Evolutionary conservation across 1,140 invertebrate genomes (phyloP).

Genomic region (Archivesica marissinica): DNA sequence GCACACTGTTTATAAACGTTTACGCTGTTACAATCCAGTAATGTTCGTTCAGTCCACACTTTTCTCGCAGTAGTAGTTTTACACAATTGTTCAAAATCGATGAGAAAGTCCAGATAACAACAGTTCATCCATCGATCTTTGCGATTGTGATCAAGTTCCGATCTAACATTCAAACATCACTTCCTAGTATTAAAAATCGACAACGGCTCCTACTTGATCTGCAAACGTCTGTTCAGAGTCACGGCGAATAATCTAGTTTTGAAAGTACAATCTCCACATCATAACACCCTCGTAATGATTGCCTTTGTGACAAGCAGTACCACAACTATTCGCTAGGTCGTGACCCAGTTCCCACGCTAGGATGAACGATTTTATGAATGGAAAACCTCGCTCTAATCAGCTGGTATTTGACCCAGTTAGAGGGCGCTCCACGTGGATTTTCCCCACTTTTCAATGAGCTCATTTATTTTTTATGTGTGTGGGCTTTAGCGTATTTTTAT

Average conservation of each 20-base stretch:
- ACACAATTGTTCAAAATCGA: not conserved
- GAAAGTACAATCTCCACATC: slow-evolving; percentile 20
- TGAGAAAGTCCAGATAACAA: slow-evolving; percentile 13
- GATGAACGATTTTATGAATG: slow-evolving; percentile 50
- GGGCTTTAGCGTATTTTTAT: slow-evolving; percentile 38
- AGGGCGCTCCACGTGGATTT: slow-evolving; percentile 40
- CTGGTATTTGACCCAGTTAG: slow-evolving; percentile 39
- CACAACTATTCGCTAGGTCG: slow-evolving; percentile 33
- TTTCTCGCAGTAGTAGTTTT: not conserved
- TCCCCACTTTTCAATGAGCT: slow-evolving; percentile 41
- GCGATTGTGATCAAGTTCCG: not conserved
- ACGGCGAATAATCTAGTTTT: slow-evolving; percentile 9
- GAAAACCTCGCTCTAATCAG: slow-evolving; percentile 29
- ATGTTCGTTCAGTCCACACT: not conserved
- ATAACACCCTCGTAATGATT: not conserved
- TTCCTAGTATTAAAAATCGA: slow-evolving; percentile 15
- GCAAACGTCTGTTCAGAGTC: not conserved
- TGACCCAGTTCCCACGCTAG: slow-evolving; percentile 50
- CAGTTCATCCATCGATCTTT: slow-evolving; percentile 14
- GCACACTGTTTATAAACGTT: not conserved
- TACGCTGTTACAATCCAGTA: not conserved
- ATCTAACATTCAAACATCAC: not conserved
- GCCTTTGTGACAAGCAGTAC: slow-evolving; percentile 29
- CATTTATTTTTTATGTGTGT: slow-evolving; percentile 38
- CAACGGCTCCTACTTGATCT: not conserved